Conservation (phyloP, 2,797 vertebrate species). For the Gephyroberyx darwinii region DNA sequence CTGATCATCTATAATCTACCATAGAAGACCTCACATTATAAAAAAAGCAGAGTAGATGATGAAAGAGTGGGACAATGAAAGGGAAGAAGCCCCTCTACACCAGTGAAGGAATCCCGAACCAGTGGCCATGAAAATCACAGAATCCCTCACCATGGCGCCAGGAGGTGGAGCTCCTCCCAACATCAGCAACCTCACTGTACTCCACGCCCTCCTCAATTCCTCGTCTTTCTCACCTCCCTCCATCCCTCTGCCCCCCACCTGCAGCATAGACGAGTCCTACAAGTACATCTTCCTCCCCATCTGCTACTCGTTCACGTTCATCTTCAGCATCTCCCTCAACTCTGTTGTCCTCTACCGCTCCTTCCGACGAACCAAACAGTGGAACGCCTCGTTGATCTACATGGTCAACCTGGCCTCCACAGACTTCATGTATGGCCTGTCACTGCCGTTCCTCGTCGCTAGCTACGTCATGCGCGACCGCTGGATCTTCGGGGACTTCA, state of each 20-base stretch:
- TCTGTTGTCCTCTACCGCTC: constrained; percentile 84
- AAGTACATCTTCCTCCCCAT: constrained; percentile 88
- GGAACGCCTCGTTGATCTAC: constrained; percentile 88
- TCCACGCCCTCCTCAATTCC: constrained; percentile 43
- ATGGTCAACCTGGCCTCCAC: constrained; percentile 88
- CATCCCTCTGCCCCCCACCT: constrained; percentile 58
- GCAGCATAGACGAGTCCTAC: constrained; percentile 88
- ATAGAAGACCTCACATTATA: not conserved
- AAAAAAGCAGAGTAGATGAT: not conserved
- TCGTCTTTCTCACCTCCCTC: constrained; percentile 25
- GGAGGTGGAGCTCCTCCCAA: constrained; percentile 30
- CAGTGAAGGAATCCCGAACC: constrained; percentile 15
- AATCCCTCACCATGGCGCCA: constrained; percentile 53
- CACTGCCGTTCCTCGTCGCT: constrained; percentile 85
- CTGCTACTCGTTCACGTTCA: constrained; percentile 87
- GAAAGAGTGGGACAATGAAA: constrained; percentile 51
- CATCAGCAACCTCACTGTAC: constrained; percentile 20
- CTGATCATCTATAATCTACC: constrained; percentile 14
- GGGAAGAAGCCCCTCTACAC: constrained; percentile 2
- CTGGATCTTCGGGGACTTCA: constrained; percentile 88
- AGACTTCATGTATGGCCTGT: constrained; percentile 88
- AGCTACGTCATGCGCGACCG: constrained; percentile 86
- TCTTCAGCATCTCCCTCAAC: constrained; percentile 86
- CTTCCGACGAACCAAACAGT: constrained; percentile 80
- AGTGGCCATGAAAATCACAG: constrained; percentile 35